Conservation (phyloP, 2,888 invertebrate species). For the Adelphocoris suturalis region DNA sequence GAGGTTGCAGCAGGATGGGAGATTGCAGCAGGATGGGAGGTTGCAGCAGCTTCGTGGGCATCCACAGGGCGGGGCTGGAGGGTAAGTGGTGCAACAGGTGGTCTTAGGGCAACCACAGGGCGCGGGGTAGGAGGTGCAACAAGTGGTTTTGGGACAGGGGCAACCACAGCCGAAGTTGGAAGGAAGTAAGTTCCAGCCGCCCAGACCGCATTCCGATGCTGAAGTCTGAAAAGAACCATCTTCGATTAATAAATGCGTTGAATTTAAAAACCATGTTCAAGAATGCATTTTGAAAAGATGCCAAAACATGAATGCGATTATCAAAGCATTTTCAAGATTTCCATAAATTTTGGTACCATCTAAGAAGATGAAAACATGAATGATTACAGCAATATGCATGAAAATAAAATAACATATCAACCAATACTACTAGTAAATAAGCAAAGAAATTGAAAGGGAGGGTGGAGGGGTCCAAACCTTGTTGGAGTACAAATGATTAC, state of each 20-base stretch:
- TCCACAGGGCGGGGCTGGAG: neutral
- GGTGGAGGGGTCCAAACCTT: too few species aligned
- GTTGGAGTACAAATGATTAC: too few species aligned
- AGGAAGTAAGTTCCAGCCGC: conserved; percentile 48
- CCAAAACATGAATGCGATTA: neutral
- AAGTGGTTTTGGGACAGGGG: conserved; percentile 60
- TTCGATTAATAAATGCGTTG: conserved; percentile 16
- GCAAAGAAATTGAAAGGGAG: too few species aligned
- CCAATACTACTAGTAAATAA: too few species aligned
- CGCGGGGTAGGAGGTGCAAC: conserved; percentile 60
- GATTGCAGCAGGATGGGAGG: neutral
- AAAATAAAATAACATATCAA: too few species aligned
- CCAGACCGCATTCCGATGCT: conserved; percentile 58
- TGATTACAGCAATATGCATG: too few species aligned
- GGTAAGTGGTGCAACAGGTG: conserved; percentile 59
- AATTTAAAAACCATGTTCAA: neutral
- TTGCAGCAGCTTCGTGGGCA: neutral
- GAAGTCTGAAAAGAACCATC: conserved; percentile 59
- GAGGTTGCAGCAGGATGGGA: conserved; percentile 36
- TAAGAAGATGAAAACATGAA: too few species aligned
- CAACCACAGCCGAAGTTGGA: conserved; percentile 58
- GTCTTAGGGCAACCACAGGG: conserved; percentile 59
- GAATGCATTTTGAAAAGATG: neutral
- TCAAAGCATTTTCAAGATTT: too few species aligned
- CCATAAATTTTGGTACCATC: too few species aligned